Evolutionary conservation across 2,888 invertebrate genomes (phyloP).

Genomic region (Spatulosminthurus flaviceps): DNA sequence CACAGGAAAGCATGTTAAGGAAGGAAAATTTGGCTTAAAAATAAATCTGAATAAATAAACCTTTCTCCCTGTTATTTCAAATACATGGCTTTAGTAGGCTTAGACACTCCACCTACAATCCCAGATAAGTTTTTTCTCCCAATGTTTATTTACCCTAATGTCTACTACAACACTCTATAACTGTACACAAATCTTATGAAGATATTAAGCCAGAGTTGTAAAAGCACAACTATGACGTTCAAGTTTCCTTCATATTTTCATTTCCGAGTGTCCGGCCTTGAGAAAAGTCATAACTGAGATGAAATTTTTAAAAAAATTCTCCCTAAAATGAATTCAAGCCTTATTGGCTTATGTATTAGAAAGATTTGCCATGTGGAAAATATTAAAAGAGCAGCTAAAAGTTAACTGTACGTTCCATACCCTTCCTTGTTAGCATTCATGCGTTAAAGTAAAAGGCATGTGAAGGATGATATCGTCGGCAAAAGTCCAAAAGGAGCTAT

Average conservation of each 20-base stretch:
- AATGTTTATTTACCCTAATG: neutral
- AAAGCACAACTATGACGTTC: no score
- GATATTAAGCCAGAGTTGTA: neutral
- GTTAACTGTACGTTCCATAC: no score
- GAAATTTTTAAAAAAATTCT: no score
- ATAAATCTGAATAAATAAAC: conserved; percentile 10
- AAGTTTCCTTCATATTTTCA: neutral
- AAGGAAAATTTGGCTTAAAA: neutral
- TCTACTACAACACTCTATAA: neutral
- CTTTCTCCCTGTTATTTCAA: neutral
- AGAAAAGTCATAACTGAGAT: neutral
- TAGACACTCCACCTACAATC: conserved; percentile 1
- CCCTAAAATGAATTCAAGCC: no score
- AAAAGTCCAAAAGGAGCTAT: no score
- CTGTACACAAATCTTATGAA: neutral
- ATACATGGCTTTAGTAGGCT: neutral
- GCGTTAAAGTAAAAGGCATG: no score
- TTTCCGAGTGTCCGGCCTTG: neutral
- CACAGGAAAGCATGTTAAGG: neutral
- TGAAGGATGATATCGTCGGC: no score
- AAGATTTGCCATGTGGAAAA: no score
- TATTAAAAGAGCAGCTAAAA: no score
- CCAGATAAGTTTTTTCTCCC: neutral
- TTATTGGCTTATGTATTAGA: no score
- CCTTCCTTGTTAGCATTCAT: no score